Evolutionary conservation across 53 echinoderm and acorn worm species (phyloP), one percentile per base, ranked within the genome.

Genomic region (Henricia sp.): DNA sequence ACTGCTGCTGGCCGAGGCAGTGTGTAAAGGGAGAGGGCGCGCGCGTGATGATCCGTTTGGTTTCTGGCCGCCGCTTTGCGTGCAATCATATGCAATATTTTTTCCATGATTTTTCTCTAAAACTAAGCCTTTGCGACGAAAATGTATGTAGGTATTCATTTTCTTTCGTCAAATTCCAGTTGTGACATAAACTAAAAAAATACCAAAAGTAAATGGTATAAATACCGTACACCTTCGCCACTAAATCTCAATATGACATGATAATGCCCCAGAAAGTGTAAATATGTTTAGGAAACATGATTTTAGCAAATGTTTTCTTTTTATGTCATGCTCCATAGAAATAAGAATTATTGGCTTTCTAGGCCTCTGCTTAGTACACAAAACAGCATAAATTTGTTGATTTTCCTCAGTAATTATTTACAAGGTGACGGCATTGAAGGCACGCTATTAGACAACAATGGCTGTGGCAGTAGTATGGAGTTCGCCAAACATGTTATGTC

Each of bases 401-500:
- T 60, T 29, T 56, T 19, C 0, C 23, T 24, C 67, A 90, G 90
- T 17, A 24, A 70, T 38, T 39, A 76, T 38, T 16, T 90, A 4
- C 52, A 57, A 37, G 54, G 68, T 34, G 70, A 42, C 16, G 64
- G 68, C 21, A 27, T 68, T 19, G 43, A 30, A 11, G 32, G 85
- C 43, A 52, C 77, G 14, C 52, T 90, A 36, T 44, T 51, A 16
- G 77, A 85, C 51, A 67, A 67, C 36, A 35, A 67, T 14, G 63
- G 52, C 9, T 85, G 85, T 46, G 36, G 24, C 42, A 46, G 38
- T 8, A 12, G 46, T 44, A 6, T 13, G 17, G 77, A 90, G 37
- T 90, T 90, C 29, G 70, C 69, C 23, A 55, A 69, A 6, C 77
- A 90, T 48, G 13, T 85, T 16, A 34, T 33, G 29, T 38, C 9